Base-by-base conservation (phyloP, 2,113 vertebrate genomes). In the Micromys minutus region DNA sequence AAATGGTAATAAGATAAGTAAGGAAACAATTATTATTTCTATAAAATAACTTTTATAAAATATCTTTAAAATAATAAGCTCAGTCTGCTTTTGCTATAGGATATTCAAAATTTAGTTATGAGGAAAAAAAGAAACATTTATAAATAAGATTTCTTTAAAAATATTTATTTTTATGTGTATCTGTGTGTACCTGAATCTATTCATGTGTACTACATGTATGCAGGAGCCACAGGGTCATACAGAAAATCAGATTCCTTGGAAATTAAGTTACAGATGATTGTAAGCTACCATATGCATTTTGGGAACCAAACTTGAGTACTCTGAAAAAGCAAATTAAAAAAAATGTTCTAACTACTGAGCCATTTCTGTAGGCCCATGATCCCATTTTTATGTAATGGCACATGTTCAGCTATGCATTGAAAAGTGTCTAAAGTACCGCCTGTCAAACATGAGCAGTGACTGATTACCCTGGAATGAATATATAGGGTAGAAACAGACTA, bases 121-220 rank as follows among this genome's bases (percentile, higher is more conserved):
- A 95, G 19, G 81, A n/a, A n/a, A 67, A 95, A 88, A 91, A 92
- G 36, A 52, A 89, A 90, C 7, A 13, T 57, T 22, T 12, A 87
- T 13, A 94, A 87, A 79, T 75, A 90, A 47, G 12, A 74, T 45
- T 6, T 13, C 13, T 83, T 3, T 42, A 57, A 83, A 39, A 39
- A 59, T 59, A 59, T 26, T 39, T 2, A 81, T 59, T 81, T n/a
- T 57, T n/a, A 26, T 39, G 11, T 26, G 34, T 81, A 39, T 81
- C 52, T 81, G 21, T 57, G 36, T 81, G 12, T 81, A 39, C 36
- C 36, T 6, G 21, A 59, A 52, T 81, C 19, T 26, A 57, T 80
- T 80, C 10, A 80, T 22, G 34, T 72, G 21, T 7, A n/a, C 36
- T 13, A 59, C 16, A 36, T 24, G 22, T 6, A 13, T 81, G 21